Evolutionary conservation across 2,888 invertebrate species (phyloP).

Genomic region (Xanthorhoe designata): DNA sequence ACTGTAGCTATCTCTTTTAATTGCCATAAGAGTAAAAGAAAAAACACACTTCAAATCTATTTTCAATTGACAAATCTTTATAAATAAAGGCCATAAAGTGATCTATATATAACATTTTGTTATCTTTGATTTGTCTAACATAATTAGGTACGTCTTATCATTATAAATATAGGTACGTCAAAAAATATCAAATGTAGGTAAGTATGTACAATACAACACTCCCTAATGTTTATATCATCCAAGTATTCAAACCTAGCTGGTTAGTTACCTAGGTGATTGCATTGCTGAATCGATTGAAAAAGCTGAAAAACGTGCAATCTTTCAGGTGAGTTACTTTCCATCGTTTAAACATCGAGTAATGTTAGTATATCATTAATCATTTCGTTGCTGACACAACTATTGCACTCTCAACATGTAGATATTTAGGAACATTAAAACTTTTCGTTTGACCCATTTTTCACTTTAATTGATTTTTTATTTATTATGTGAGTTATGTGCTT

Average conservation of each 20-base stretch:
- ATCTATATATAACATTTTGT: background rate
- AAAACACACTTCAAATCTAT: too few species aligned
- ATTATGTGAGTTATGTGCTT: background rate
- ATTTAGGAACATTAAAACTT: background rate
- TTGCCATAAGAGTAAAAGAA: too few species aligned
- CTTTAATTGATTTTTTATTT: background rate
- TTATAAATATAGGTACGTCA: too few species aligned
- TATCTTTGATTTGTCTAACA: background rate
- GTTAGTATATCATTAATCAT: background rate
- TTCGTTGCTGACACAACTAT: conserved; percentile 6
- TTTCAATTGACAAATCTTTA: too few species aligned
- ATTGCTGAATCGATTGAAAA: conserved; percentile 47
- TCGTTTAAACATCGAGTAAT: background rate
- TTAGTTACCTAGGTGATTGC: conserved; percentile 48
- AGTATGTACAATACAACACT: background rate
- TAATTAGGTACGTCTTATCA: too few species aligned
- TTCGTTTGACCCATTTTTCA: background rate
- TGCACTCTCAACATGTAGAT: conserved; percentile 1
- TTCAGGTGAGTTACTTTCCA: conserved; percentile 20
- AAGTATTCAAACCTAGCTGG: conserved; percentile 9
- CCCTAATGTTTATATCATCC: background rate
- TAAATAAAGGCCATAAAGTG: too few species aligned
- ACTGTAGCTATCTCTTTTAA: too few species aligned
- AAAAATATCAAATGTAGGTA: too few species aligned
- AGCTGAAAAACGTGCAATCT: conserved; percentile 19